Evolutionary conservation across 37 sponge, comb jelly and placozoan species (phyloP), one percentile per base, ranked within the genome.

Genomic region (Hormiphora californensis): DNA sequence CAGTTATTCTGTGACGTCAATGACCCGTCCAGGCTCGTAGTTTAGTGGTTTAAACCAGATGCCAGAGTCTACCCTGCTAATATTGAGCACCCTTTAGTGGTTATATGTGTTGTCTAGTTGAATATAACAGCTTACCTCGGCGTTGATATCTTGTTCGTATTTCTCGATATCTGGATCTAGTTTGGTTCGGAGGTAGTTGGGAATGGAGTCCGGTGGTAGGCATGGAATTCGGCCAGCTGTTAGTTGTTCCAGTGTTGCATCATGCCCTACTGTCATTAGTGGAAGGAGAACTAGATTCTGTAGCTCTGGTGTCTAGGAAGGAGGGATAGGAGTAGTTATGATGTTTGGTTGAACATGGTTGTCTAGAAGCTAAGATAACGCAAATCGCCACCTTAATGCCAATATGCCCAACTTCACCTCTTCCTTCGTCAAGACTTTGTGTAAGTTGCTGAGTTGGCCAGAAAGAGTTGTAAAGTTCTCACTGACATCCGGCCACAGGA

Each of bases 381-480:
- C 62, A 59, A 59, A 22, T 59, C 21, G 15, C 53, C 12, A 49
- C 9, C 53, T 49, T 17, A 15, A 49, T n/a, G 53, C 15, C 53
- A 49, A 17, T 15, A 17, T 49, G 9, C 27, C n/a, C 7, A 5
- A 57, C 32, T 38, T 33, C 37, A 65, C 67, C 8, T 73, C 81
- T 73, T 73, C 81, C 25, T 73, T 73, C 12, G 81, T 73, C 27
- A 73, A 46, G n/a, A 36, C 81, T 40, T 73, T 73, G 46, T 73
- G 81, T 28, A 73, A 30, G 46, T 23, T 43, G 81, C 43, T 73
- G 81, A 73, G 81, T 21, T 73, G 81, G 40, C 81, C 81, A 33
- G 81, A 43, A 22, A 73, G 81, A 0, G 81, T 73, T n/a, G 36
- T 73, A 33, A 73, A 73, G 81, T 73, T 73, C 81, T 73, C 81